phyloP scores from a whole-genome alignment of 2,888 invertebrate species.

The Catotricha subobsoleta region DNA sequence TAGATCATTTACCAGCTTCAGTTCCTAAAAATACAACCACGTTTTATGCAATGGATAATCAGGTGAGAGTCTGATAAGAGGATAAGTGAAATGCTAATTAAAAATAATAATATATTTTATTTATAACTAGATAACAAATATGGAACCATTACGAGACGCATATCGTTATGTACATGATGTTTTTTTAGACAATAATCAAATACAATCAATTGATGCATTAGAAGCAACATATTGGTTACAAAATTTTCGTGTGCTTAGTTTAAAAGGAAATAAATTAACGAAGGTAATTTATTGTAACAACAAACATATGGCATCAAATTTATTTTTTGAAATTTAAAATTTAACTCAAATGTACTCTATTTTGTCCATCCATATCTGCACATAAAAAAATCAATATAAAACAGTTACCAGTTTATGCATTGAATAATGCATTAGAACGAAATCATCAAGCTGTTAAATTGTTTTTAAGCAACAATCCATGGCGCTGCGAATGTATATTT shows the following conservation, averaged over 20 bases:
- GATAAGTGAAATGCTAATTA: not conserved
- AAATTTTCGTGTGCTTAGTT: slow-evolving; percentile 57
- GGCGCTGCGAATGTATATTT: slow-evolving; percentile 67
- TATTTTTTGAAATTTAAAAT: slow-evolving; percentile 8
- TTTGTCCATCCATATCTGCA: slow-evolving; percentile 9
- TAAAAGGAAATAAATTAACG: slow-evolving; percentile 51
- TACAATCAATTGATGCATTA: slow-evolving; percentile 45
- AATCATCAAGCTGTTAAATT: slow-evolving; percentile 52
- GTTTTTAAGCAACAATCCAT: slow-evolving; percentile 57
- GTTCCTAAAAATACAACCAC: slow-evolving; percentile 26
- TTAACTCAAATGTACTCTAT: slow-evolving; percentile 9
- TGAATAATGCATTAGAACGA: slow-evolving; percentile 58
- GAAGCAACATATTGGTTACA: slow-evolving; percentile 66
- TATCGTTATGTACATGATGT: slow-evolving; percentile 54
- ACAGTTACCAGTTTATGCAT: slow-evolving; percentile 60
- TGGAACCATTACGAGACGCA: slow-evolving; percentile 42
- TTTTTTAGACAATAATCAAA: slow-evolving; percentile 56
- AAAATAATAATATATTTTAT: not conserved
- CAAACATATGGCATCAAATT: not conserved
- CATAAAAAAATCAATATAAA: slow-evolving; percentile 11
- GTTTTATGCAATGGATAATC: slow-evolving; percentile 23
- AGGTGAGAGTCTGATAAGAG: slow-evolving; percentile 14
- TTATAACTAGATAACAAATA: slow-evolving; percentile 41
- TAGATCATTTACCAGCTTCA: slow-evolving; percentile 21
- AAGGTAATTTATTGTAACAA: slow-evolving; percentile 34